These are phyloP conservation scores for Nycticorax nycticorax DNA, from an alignment of 2,113 vertebrate species.

Conservation along the genomic window DNA sequence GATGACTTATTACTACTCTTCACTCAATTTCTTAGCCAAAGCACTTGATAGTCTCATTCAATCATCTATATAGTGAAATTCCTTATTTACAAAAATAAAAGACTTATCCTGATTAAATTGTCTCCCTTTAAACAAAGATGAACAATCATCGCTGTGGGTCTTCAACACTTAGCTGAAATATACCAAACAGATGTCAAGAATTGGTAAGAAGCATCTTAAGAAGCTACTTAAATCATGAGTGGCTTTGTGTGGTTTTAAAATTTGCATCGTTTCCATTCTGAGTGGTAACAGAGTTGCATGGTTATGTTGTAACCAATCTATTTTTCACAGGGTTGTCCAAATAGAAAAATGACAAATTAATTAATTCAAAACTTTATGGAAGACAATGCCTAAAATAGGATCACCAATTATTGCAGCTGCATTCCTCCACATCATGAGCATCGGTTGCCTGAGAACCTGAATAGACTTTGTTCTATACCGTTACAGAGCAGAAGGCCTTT, in stretches of 20 bases:
- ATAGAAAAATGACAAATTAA: background rate
- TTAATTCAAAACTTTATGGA: background rate
- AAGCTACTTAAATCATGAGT: background rate
- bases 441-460: background rate
- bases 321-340: background rate
- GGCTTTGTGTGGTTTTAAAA: background rate
- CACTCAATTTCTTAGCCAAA: background rate
- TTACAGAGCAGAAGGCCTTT: background rate
- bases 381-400: background rate
- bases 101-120: background rate
- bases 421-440: background rate
- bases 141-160: background rate
- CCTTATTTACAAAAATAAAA: slow-evolving; percentile 9
- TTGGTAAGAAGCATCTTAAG: background rate
- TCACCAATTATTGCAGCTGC: background rate
- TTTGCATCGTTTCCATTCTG: background rate
- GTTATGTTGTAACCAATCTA: background rate
- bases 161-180: background rate
- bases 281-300: background rate
- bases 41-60: background rate
- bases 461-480: background rate
- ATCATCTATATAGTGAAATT: background rate
- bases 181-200: background rate
- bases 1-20: background rate
- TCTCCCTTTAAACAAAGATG: background rate